phyloP scores from a whole-genome alignment of 2,888 invertebrate genomes.

The Lasioglossum oenotherae region DNA sequence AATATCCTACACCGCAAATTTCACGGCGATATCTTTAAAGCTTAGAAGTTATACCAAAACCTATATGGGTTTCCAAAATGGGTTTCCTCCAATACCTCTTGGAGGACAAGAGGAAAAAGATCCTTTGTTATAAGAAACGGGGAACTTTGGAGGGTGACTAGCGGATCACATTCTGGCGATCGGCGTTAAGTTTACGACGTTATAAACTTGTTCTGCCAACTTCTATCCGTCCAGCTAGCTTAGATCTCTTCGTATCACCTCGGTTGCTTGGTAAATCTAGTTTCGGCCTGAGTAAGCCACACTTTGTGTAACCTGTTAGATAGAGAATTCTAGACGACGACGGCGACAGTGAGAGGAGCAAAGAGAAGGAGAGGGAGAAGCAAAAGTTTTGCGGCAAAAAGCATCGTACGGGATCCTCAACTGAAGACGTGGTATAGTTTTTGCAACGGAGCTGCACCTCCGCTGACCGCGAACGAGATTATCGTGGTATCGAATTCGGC shows the following conservation, averaged over 20 bases:
- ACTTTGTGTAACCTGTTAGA: constrained; percentile 34
- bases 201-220: constrained; percentile 54
- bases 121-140: constrained; percentile 33
- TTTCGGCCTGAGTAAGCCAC: constrained; percentile 45
- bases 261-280: constrained; percentile 69
- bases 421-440: constrained; percentile 52
- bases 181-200: constrained; percentile 56
- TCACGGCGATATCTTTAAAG: no score
- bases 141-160: constrained; percentile 30
- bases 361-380: constrained; percentile 1
- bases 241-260: constrained; percentile 33
- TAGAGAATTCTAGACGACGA: constrained; percentile 11
- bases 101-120: constrained; percentile 25
- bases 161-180: constrained; percentile 57
- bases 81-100: no score
- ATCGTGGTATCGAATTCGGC: constrained; percentile 73
- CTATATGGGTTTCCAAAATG: no score
- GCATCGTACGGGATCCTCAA: constrained; percentile 63
- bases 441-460: constrained; percentile 49
- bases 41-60: no score
- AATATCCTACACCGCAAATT: no score
- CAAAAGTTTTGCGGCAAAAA: constrained; percentile 64
- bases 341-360: not conserved
- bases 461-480: constrained; percentile 69
- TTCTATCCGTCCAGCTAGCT: constrained; percentile 30